Evolutionary conservation across 1,140 invertebrate species (phyloP).

Genomic region (Atta texana): DNA sequence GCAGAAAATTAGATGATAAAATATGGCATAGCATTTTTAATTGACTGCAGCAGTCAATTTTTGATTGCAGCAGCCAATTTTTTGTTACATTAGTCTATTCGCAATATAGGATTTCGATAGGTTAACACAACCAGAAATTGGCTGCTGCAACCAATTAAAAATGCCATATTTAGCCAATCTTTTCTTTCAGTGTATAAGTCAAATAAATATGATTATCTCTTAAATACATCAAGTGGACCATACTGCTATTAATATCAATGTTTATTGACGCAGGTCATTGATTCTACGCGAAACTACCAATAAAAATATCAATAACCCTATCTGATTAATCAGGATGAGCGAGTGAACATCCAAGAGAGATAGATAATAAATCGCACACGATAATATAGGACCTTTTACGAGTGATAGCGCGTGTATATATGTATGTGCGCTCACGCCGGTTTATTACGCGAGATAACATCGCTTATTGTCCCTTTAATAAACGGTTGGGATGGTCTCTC

Average conservation of each 20-base stretch:
- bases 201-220: conserved; percentile 14
- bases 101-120: no score
- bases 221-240: not conserved
- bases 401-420: not conserved
- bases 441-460: conserved; percentile 61
- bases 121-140: no score
- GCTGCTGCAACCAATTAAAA: no score
- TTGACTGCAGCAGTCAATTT: no score
- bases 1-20: no score
- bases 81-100: no score
- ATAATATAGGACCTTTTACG: conserved; percentile 58
- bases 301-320: conserved; percentile 40
- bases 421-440: not conserved
- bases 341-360: conserved; percentile 7
- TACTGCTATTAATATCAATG: not conserved
- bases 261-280: not conserved
- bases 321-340: conserved; percentile 3
- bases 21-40: no score
- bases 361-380: conserved; percentile 38
- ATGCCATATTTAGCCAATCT: no score
- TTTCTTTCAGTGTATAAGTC: not conserved
- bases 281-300: conserved; percentile 12
- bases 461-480: conserved; percentile 67
- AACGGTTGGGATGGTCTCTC: conserved; percentile 35
- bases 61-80: no score